Base-by-base conservation (phyloP, 2,888 invertebrate species). In the Mylabris sibirica region DNA sequence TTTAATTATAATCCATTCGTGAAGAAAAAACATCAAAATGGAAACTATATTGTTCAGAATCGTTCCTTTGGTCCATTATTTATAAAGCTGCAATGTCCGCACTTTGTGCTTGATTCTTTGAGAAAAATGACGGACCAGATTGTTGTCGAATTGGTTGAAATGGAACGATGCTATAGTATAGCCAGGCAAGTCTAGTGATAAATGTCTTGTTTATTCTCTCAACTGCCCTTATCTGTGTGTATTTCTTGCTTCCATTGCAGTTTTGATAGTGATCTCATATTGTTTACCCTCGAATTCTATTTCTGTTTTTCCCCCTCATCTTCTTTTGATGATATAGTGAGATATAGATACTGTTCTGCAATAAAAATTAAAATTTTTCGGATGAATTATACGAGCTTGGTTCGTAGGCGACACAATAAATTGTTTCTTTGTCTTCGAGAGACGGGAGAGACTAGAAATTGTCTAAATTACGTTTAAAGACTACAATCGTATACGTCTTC, bases 201-300 rank as follows among this genome's bases (percentile, higher is more conserved):
- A 82, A 82, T 82, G 81, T 78, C 81, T 81, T 82, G 82, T 80
- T 80, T 80, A 80, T 79, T 78, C 77, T 79, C 76, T 72, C 73
- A 77, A 74, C 74, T 68, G 76, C 72, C 72, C 78, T 81, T 81
- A 81, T 82, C 81, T 81, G 76, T 30, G 30, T 53, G 22, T 53
- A 53, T 77, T 79, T 78, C 79, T 78, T 80, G 78, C 79, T 78
- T 76, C 79, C 77, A 74, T 73, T 78, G 77, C 78, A 78, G 79
- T 77, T 75, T 73, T 74, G 77, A 78, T 77, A 76, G 75, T 68
- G 68, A 79, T 77, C 76, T 72, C 62, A 53, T 49, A 69, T 67
- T 72, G 72, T 69, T 72, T 69, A 67, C 69, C 11, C 17, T 8
- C 17, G 20, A 60, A n/a, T 60, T 30, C 30, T 30, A 30, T 30